Evolutionary conservation across 2,113 vertebrate genomes (phyloP), one percentile per base, ranked within the genome.

Genomic region (Illadopsis cleaveri): DNA sequence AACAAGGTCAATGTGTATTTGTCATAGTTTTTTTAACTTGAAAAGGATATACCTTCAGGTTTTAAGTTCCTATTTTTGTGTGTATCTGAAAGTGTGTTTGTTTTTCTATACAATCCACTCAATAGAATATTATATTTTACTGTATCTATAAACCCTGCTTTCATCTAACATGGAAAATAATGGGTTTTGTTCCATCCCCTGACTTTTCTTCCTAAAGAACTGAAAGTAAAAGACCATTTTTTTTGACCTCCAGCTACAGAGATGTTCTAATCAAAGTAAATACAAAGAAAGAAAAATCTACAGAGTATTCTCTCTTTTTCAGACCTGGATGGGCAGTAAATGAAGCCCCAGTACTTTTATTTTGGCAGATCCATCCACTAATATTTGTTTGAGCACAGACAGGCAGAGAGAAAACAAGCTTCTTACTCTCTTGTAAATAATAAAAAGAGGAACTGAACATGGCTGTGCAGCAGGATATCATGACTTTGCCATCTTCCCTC

Each of bases 161-260:
- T 61, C 47, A 6, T 28, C 10, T 62, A 93, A 37, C 21, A 61
- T 6, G 5, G 20, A 56, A 77, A 79, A 79, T 4, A 84, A 38
- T 0, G 1, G 9, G 3, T 71, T 71, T 37, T 71, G 4, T 42
- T 82, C 20, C 8, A 80, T 64, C 15, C 8, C 3, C 5, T 4
- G 4, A 6, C 21, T 33, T 31, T 28, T 9, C 7, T 8, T 38
- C 24, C 21, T 15, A 40, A 86, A 51, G 8, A 72, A 30, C 10
- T 48, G 20, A 77, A 70, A 27, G 30, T 68, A 5, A 33, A 42
- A 54, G 15, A 14, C 24, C 6, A 7, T 4, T 4, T 60, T 81
- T 71, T 86, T 40, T 0, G 0, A 50, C 1, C 3, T 9, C 4
- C 7, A 60, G 35, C 15, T 79, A 25, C 16, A 48, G 25, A 82